phyloP scores from a whole-genome alignment of 92 coral and sea anemone species.

The Virgularia gustaviana region DNA sequence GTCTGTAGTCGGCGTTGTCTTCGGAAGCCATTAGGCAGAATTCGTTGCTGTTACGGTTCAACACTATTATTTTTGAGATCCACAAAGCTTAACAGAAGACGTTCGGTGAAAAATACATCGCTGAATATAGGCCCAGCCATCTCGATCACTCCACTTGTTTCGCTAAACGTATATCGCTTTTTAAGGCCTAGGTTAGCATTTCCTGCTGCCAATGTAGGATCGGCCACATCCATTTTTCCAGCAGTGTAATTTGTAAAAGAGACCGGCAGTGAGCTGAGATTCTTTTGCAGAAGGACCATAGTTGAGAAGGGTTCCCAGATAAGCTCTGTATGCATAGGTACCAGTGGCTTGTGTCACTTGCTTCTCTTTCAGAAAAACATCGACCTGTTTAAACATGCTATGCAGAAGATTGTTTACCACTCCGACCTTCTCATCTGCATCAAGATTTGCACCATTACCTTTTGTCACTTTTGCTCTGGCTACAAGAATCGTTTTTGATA shows the following conservation, averaged over 20 bases:
- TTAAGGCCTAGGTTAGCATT: conserved; percentile 19
- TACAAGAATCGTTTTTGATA: too few species aligned
- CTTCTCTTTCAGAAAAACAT: too few species aligned
- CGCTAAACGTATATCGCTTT: conserved; percentile 26
- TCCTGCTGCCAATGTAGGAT: conserved; percentile 16
- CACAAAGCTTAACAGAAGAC: too few species aligned
- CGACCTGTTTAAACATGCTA: too few species aligned
- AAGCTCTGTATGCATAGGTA: too few species aligned
- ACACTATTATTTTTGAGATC: too few species aligned
- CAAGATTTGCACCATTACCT: neutral
- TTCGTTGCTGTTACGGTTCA: conserved; percentile 14
- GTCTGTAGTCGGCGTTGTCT: conserved; percentile 20
- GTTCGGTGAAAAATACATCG: too few species aligned
- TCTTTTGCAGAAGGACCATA: too few species aligned
- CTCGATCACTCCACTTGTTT: conserved; percentile 30
- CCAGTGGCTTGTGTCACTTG: too few species aligned
- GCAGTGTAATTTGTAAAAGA: conserved; percentile 6
- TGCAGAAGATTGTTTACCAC: neutral
- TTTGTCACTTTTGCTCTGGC: too few species aligned
- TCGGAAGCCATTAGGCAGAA: conserved; percentile 41
- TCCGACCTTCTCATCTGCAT: neutral
- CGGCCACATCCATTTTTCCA: conserved; percentile 36
- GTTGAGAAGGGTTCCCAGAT: too few species aligned
- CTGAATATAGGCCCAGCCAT: too few species aligned
- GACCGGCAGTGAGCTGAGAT: neutral